phyloP scores from a whole-genome alignment of 1,140 invertebrate species.

The Globodera ellingtonae region DNA sequence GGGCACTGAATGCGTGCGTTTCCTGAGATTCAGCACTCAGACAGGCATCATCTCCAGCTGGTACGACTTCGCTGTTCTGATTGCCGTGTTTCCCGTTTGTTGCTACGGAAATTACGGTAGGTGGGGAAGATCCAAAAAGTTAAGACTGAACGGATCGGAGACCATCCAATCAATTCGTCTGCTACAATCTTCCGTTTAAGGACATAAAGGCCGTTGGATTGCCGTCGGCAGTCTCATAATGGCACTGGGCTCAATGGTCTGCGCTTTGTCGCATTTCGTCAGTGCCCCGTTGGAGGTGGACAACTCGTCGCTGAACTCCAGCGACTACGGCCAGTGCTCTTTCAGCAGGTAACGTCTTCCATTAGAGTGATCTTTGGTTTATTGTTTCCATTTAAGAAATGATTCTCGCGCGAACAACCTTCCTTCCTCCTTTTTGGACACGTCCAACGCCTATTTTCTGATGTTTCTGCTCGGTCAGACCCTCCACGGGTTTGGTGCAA shows the following conservation, averaged over 20 bases:
- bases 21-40: conserved; percentile 56
- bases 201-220: conserved; percentile 64
- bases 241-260: conserved; percentile 62
- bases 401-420: not conserved
- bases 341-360: conserved; percentile 13
- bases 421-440: conserved; percentile 4
- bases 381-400: not conserved
- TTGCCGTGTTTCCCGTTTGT: conserved; percentile 64
- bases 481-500: conserved; percentile 58
- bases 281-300: conserved; percentile 14
- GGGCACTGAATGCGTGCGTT: not conserved
- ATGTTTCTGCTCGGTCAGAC: conserved; percentile 63
- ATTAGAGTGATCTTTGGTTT: not conserved
- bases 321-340: conserved; percentile 59
- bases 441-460: conserved; percentile 49
- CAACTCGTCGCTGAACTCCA: conserved; percentile 11
- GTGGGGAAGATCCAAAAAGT: not conserved
- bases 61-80: conserved; percentile 64
- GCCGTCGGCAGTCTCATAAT: conserved; percentile 60
- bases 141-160: not conserved
- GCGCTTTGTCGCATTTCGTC: conserved; percentile 58
- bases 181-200: conserved; percentile 35
- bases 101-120: conserved; percentile 63
- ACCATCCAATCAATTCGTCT: not conserved
- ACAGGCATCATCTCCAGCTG: conserved; percentile 65